These are phyloP conservation scores for Typhlichthys eigenmanni DNA, from an alignment of 2,797 vertebrate species.

Conservation along the genomic window DNA sequence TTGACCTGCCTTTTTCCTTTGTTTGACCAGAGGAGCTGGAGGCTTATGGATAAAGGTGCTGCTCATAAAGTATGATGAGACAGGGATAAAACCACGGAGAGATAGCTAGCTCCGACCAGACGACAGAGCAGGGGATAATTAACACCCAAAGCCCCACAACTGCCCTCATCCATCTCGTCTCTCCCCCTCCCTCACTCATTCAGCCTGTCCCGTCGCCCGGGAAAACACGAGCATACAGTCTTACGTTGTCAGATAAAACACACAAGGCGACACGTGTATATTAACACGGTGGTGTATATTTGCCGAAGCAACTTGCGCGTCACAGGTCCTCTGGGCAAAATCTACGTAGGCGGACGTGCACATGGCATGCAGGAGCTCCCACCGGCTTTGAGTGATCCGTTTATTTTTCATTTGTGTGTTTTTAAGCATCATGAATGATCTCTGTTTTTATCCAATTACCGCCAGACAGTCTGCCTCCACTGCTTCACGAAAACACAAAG, in stretches of 20 bases:
- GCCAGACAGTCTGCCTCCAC: slow-evolving; percentile 78
- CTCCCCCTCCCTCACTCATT: slow-evolving; percentile 43
- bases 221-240: slow-evolving; percentile 43
- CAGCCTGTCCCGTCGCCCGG: slow-evolving; percentile 35
- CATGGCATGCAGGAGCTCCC: slow-evolving; percentile 54
- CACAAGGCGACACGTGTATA: slow-evolving; percentile 55
- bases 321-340: slow-evolving; percentile 70
- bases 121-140: slow-evolving; percentile 80
- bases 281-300: slow-evolving; percentile 60
- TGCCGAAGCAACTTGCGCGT: slow-evolving; percentile 49
- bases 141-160: slow-evolving; percentile 79
- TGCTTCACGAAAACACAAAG: slow-evolving; percentile 68
- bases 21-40: slow-evolving; percentile 83
- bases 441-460: slow-evolving; percentile 79
- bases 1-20: slow-evolving; percentile 79
- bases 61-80: slow-evolving; percentile 79
- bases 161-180: slow-evolving; percentile 78
- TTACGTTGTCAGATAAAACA: slow-evolving; percentile 54
- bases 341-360: slow-evolving; percentile 54
- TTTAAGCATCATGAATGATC: slow-evolving; percentile 75
- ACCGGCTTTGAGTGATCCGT: slow-evolving; percentile 63
- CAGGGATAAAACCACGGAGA: slow-evolving; percentile 77
- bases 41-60: slow-evolving; percentile 83
- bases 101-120: slow-evolving; percentile 76
- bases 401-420: slow-evolving; percentile 77